phyloP scores from a whole-genome alignment of 2,113 vertebrate species.

The Nyctereutes procyonoides region DNA sequence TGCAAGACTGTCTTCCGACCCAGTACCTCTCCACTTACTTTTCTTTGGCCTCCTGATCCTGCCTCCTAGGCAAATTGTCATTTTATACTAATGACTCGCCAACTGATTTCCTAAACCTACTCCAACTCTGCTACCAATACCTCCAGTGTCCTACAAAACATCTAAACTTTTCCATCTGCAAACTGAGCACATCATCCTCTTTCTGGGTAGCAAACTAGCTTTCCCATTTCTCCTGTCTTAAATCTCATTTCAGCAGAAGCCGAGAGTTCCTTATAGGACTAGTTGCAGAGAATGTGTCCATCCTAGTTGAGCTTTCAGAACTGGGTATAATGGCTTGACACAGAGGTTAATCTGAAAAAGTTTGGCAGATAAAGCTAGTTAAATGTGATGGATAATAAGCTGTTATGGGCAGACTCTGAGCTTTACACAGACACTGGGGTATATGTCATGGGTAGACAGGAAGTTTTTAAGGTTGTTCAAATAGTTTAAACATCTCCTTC shows the following conservation, averaged over 20 bases:
- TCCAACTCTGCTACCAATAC: not conserved
- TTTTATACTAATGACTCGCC: not conserved
- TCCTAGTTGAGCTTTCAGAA: not conserved
- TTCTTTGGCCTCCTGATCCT: not conserved
- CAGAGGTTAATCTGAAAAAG: not conserved
- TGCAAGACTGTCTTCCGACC: not conserved
- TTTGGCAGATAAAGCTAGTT: not conserved
- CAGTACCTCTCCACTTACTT: not conserved
- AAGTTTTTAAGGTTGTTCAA: not conserved
- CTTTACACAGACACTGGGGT: not conserved
- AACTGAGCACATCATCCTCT: not conserved
- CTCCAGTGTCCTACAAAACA: not conserved
- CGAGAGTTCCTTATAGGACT: not conserved
- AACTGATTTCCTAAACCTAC: not conserved
- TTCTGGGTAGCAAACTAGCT: not conserved
- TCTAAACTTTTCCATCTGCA: not conserved
- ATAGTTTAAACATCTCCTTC: not conserved
- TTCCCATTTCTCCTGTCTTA: not conserved
- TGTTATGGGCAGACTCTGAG: not conserved
- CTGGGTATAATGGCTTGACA: not conserved
- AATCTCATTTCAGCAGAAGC: constrained; percentile 21
- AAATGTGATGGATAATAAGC: not conserved
- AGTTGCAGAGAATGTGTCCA: not conserved
- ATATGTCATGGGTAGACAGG: not conserved
- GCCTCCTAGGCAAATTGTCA: not conserved